Percentiles rank a stretch among this genome's conserved stretches.
These are phyloP conservation scores for Heliangelus exortis DNA, from an alignment of 2,797 vertebrate species.

Conservation along the genomic window DNA sequence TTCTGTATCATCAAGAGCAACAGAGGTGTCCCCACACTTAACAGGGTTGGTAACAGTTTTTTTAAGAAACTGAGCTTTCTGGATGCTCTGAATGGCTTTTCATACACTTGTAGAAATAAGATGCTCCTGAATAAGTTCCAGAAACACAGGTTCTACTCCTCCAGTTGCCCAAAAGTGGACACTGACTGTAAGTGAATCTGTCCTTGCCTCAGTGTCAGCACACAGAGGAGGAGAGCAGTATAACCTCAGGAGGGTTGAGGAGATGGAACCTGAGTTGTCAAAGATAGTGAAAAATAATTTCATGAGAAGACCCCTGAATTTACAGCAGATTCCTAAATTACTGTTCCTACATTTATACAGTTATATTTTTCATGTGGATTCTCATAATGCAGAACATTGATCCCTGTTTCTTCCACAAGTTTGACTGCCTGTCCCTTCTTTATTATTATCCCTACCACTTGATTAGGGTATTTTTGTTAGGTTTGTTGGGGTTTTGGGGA, in stretches of 20 bases:
- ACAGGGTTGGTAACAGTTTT: background rate
- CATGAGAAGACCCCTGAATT: no score
- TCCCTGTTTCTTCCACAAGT: background rate
- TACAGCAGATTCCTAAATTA: background rate
- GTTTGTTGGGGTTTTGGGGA: no score
- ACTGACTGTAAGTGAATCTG: background rate
- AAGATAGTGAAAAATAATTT: background rate
- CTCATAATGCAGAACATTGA: background rate
- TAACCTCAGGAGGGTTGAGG: background rate
- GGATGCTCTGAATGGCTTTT: accelerated
- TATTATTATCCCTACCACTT: background rate
- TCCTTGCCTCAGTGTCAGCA: background rate
- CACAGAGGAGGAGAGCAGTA: background rate
- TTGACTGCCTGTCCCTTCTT: background rate
- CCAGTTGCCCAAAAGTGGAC: accelerated
- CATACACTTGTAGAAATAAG: background rate
- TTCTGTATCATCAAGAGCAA: background rate
- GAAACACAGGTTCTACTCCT: background rate
- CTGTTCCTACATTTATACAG: background rate
- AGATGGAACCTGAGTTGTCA: background rate
- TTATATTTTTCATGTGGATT: background rate
- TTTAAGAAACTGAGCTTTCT: background rate
- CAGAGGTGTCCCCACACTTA: background rate
- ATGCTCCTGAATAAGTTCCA: background rate
- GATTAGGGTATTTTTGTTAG: no score